These are phyloP conservation scores for Etheostoma perlongum DNA, from an alignment of 2,797 vertebrate genomes.

Conservation along the genomic window DNA sequence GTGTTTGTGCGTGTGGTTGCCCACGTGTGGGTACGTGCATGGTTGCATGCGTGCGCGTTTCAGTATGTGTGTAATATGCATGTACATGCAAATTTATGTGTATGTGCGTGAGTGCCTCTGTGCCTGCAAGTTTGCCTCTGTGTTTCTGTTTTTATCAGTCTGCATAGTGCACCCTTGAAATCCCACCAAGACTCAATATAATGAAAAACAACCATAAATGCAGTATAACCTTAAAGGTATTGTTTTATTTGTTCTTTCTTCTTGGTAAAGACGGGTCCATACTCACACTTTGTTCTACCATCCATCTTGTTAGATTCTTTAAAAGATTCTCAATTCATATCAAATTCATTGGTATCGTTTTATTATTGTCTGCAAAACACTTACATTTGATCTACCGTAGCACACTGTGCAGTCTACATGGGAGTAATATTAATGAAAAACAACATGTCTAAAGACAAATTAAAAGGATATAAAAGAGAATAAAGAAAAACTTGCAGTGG, in stretches of 20 bases:
- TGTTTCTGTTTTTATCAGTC: conserved; percentile 64
- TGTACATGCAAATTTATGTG: conserved; percentile 75
- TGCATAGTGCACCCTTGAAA: conserved; percentile 49
- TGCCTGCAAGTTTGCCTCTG: conserved; percentile 65
- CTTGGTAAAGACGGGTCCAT: background rate
- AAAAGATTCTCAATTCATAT: conserved; percentile 27
- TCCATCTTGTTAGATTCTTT: conserved; percentile 5
- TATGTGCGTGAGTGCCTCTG: conserved; percentile 67
- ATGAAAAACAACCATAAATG: conserved; percentile 38
- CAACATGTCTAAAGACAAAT: background rate
- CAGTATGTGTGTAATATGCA: conserved; percentile 58
- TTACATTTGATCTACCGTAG: conserved; percentile 1
- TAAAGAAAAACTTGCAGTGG: background rate
- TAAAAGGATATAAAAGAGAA: background rate
- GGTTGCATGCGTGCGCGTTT: too few relatives aligned
- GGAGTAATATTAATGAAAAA: background rate
- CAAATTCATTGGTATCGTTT: background rate
- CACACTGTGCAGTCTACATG: background rate
- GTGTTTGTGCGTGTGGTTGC: background rate
- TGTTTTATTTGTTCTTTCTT: conserved; percentile 39
- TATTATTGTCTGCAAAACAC: conserved; percentile 5
- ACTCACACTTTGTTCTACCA: conserved; percentile 14
- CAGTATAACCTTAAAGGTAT: conserved; percentile 34
- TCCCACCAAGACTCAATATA: conserved; percentile 28
- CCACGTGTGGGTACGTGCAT: background rate